phyloP scores from a whole-genome alignment of 1,140 invertebrate genomes.

The Bilobella aurantiaca region DNA sequence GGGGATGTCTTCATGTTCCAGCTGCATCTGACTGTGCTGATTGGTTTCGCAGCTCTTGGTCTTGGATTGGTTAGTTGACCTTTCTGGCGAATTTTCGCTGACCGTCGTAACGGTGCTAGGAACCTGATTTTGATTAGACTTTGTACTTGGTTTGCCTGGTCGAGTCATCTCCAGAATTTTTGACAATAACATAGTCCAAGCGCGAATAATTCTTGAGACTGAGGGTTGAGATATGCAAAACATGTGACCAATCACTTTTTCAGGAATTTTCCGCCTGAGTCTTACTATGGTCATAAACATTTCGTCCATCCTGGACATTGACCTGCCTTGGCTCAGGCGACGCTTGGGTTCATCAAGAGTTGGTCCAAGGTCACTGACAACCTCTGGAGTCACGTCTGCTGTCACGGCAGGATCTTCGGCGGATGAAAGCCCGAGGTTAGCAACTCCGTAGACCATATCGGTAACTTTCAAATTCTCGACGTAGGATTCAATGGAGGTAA shows the following conservation, averaged over 20 bases:
- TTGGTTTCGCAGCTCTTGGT: not conserved
- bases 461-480: conserved; percentile 27
- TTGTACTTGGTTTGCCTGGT: not conserved
- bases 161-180: conserved; percentile 29
- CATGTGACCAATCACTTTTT: conserved; percentile 34
- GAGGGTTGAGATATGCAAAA: conserved; percentile 32
- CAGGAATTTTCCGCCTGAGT: conserved; percentile 27
- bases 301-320: conserved; percentile 29
- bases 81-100: not conserved
- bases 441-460: conserved; percentile 26
- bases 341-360: conserved; percentile 16
- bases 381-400: not conserved
- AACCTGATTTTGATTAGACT: too few species aligned
- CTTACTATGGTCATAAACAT: conserved; percentile 32
- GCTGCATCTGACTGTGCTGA: not conserved
- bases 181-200: conserved; percentile 30
- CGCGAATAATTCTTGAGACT: conserved; percentile 27
- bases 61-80: not conserved
- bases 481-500: conserved; percentile 22
- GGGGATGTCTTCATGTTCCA: conserved; percentile 15
- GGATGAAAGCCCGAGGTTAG: conserved; percentile 6
- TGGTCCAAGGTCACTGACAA: not conserved
- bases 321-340: conserved; percentile 16
- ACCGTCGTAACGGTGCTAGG: too few species aligned
- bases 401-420: not conserved